These are phyloP conservation scores for Malurus alboscapulatus DNA, from an alignment of 2,113 vertebrate species.

Conservation along the genomic window DNA sequence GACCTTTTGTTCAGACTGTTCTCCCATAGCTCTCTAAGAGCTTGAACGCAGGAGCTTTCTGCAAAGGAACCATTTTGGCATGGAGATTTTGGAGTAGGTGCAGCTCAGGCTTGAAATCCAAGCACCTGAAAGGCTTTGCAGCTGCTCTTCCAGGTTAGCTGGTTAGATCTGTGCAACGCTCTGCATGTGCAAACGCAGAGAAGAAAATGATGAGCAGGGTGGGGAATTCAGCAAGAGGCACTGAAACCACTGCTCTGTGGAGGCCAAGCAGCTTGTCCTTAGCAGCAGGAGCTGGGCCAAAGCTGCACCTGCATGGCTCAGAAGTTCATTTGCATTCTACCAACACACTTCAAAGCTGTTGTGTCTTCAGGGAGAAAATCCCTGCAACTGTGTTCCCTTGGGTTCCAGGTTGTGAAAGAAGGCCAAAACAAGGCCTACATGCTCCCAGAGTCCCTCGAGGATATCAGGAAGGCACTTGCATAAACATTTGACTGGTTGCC, in stretches of 20 bases:
- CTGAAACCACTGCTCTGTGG: neutral
- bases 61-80: neutral
- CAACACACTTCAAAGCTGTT: neutral
- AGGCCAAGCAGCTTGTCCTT: neutral
- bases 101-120: neutral
- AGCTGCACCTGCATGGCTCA: neutral
- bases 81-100: neutral
- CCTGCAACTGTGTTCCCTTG: neutral
- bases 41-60: neutral
- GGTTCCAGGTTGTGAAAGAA: neutral
- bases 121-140: neutral
- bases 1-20: conserved; percentile 54
- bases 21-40: conserved; percentile 8
- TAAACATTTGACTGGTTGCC: neutral
- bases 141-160: neutral
- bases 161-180: neutral
- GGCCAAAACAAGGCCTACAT: neutral
- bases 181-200: neutral
- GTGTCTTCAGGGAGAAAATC: neutral
- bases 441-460: neutral
- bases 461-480: neutral
- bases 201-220: neutral
- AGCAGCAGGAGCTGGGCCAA: neutral
- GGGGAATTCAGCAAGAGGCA: neutral
- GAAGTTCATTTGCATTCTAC: neutral